A percentile compares a stretch with the other conserved stretches of the same genome.
These are phyloP conservation scores for Carassius gibelio DNA, from an alignment of 2,113 vertebrate genomes.

Conservation along the genomic window DNA sequence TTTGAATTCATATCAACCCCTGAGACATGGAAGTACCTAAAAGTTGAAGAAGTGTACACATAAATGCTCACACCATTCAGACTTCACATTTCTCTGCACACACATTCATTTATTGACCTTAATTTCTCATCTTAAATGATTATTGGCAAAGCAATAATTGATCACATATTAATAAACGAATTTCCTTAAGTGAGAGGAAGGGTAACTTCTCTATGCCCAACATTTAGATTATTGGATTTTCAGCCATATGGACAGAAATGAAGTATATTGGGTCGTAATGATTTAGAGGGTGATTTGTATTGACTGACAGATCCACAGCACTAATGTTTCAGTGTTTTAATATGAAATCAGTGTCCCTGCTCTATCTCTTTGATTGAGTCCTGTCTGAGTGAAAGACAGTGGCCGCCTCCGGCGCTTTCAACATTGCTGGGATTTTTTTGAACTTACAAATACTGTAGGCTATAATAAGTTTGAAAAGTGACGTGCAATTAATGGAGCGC, in stretches of 20 bases:
- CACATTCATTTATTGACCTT: conserved; percentile 61
- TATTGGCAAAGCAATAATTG: conserved; percentile 86
- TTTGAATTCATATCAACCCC: neutral
- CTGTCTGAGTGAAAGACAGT: conserved; percentile 4
- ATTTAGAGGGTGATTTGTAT: conserved; percentile 38
- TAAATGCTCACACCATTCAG: neutral
- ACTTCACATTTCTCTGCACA: no score
- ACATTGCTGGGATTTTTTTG: conserved; percentile 24
- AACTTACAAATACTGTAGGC: neutral
- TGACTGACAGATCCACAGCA: conserved; percentile 28
- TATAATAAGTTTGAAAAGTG: conserved; percentile 27
- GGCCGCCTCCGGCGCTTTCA: conserved; percentile 8
- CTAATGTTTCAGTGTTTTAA: conserved; percentile 38
- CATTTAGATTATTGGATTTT: conserved; percentile 29
- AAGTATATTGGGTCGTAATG: conserved; percentile 19
- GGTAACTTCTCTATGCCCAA: conserved; percentile 6
- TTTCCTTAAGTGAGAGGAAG: conserved; percentile 70
- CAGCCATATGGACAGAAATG: conserved; percentile 19
- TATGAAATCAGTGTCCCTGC: conserved; percentile 40
- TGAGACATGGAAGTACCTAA: neutral
- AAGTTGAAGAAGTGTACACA: neutral
- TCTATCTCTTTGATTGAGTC: conserved; percentile 33
- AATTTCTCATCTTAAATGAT: conserved; percentile 82
- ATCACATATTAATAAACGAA: conserved; percentile 82
- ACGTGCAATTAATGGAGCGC: conserved; percentile 4